phyloP scores from a whole-genome alignment of 1,140 invertebrate genomes.

The Zaprionus ghesquierei region DNA sequence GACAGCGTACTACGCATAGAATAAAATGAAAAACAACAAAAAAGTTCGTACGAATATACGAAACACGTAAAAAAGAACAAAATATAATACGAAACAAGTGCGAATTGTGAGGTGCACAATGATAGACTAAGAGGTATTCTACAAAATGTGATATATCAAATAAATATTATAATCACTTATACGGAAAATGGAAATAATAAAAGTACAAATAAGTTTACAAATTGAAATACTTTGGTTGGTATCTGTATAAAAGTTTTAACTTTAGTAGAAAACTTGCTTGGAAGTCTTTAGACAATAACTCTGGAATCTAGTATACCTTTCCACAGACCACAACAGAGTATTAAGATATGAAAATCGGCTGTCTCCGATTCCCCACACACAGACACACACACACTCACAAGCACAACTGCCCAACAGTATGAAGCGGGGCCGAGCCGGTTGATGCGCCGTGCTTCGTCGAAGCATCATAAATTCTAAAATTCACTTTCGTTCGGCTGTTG shows the following conservation, averaged over 20 bases:
- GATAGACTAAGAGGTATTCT: slow-evolving; percentile 7
- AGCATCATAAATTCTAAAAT: slow-evolving; percentile 54
- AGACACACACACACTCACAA: neutral
- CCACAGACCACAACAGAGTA: neutral
- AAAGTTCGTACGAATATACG: slow-evolving; percentile 49
- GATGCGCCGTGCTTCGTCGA: slow-evolving; percentile 12
- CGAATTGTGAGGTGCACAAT: neutral
- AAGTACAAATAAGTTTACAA: neutral
- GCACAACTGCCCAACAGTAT: neutral
- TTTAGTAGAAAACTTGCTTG: neutral
- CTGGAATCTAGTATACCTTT: neutral
- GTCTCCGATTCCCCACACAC: slow-evolving; percentile 29
- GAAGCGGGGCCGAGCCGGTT: slow-evolving; percentile 28
- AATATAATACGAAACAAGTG: slow-evolving; percentile 53
- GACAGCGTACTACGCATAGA: slow-evolving; percentile 64
- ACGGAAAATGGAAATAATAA: neutral
- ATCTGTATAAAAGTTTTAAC: neutral
- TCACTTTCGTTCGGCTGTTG: slow-evolving; percentile 71
- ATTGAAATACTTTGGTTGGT: neutral
- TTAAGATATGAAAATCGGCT: slow-evolving; percentile 40
- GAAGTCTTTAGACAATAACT: neutral
- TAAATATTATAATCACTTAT: too few species aligned
- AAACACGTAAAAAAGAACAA: slow-evolving; percentile 72
- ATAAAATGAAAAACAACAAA: slow-evolving; percentile 65
- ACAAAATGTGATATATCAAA: too few species aligned